A percentile compares a stretch with the other conserved stretches of the same genome.
Conservation (phyloP, 1,140 invertebrate species). For the Scaptomyza montana region DNA sequence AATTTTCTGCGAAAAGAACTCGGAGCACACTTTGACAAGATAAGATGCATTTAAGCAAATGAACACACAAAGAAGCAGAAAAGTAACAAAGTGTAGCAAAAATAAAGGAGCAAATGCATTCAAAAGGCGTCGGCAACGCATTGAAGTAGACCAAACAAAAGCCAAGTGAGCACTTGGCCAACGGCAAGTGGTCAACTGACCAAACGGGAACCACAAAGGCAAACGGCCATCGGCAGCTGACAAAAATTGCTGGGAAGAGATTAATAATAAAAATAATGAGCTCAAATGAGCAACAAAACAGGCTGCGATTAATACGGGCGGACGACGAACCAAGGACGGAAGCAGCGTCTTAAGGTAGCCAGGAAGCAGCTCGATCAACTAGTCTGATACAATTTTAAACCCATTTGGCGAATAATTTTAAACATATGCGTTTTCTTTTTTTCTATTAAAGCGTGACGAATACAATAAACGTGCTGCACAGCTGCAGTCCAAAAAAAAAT, state of each 20-base stretch:
- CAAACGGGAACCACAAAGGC: conserved; percentile 59
- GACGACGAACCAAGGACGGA: conserved; percentile 11
- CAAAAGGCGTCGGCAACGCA: conserved; percentile 26
- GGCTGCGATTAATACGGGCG: conserved; percentile 9
- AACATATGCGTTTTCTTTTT: conserved; percentile 10
- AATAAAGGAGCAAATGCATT: conserved; percentile 14
- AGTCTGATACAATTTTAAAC: conserved; percentile 45
- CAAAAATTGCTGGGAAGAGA: conserved; percentile 46
- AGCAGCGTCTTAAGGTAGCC: conserved; percentile 45
- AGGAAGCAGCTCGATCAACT: conserved; percentile 27
- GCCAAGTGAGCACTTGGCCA: conserved; percentile 26
- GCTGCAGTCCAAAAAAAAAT: conserved; percentile 23
- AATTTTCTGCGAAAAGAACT: conserved; percentile 62
- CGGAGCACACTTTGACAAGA: conserved; percentile 68
- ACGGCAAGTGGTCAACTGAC: conserved; percentile 64
- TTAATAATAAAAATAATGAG: conserved; percentile 47
- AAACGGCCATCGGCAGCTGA: conserved; percentile 59
- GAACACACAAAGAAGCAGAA: conserved; percentile 54
- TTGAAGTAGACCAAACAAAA: conserved; percentile 46
- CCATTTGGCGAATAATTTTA: conserved; percentile 62
- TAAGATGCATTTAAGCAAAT: conserved; percentile 73
- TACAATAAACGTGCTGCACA: conserved; percentile 49
- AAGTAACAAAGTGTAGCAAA: conserved; percentile 12
- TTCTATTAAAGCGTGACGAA: conserved; percentile 40
- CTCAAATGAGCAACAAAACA: conserved; percentile 30